Evolutionary conservation across 2,888 invertebrate genomes (phyloP).

Genomic region (Suillia variegata): DNA sequence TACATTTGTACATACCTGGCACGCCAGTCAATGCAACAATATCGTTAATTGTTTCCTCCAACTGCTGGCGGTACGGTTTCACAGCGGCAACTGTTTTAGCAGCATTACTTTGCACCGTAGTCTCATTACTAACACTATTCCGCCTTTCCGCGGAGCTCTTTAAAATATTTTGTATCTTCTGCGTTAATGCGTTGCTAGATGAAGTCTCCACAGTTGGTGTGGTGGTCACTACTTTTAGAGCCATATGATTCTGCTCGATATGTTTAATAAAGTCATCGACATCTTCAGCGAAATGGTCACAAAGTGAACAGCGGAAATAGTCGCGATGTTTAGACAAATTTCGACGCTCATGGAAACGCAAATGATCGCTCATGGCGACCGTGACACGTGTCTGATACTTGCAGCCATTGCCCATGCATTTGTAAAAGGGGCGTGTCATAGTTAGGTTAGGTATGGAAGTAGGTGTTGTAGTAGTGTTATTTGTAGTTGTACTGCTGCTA

Average conservation of each 20-base stretch:
- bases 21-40: conserved; percentile 36
- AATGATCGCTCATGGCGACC: conserved; percentile 47
- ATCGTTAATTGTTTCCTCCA: conserved; percentile 34
- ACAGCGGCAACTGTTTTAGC: conserved; percentile 12
- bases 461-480: conserved; percentile 2
- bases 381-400: conserved; percentile 42
- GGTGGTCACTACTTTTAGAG: background rate
- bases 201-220: conserved; percentile 1
- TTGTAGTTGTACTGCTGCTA: background rate
- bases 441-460: too few species aligned
- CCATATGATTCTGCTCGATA: conserved; percentile 35
- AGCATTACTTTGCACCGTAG: too few species aligned
- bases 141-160: conserved; percentile 11
- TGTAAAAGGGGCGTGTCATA: conserved; percentile 32
- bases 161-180: conserved; percentile 42
- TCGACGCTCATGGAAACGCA: conserved; percentile 43
- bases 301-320: conserved; percentile 46
- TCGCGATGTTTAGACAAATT: conserved; percentile 38
- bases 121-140: too few species aligned
- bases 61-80: conserved; percentile 28
- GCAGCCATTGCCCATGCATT: conserved; percentile 46
- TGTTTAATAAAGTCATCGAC: conserved; percentile 45
- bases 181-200: conserved; percentile 24
- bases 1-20: conserved; percentile 28
- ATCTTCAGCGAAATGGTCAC: conserved; percentile 35